Evolutionary conservation across 1,140 invertebrate genomes (phyloP).

Genomic region (Lasaia peninsularis): DNA sequence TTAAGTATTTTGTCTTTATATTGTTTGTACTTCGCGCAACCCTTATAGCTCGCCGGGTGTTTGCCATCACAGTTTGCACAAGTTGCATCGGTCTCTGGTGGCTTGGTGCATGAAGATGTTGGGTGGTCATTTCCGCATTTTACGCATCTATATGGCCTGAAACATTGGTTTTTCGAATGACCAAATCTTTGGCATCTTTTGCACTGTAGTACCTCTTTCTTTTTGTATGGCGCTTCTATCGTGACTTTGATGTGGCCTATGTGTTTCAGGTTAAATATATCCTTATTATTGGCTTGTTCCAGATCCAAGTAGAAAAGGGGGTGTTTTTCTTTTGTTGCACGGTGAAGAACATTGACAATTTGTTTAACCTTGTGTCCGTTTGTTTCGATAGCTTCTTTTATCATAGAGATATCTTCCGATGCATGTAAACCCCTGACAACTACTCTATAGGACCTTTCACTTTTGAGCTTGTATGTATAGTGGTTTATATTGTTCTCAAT

Average conservation of each 20-base stretch:
- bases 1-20: background rate
- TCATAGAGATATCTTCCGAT: constrained; percentile 33
- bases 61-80: constrained; percentile 19
- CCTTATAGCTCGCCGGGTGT: constrained; percentile 19
- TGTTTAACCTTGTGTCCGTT: constrained; percentile 36
- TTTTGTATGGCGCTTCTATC: constrained; percentile 37
- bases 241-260: constrained; percentile 33
- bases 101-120: background rate
- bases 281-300: constrained; percentile 36
- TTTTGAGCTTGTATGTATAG: too few species aligned
- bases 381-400: constrained; percentile 34
- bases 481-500: too few species aligned
- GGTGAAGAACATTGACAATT: constrained; percentile 15
- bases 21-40: background rate
- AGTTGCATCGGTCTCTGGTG: constrained; percentile 16
- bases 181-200: constrained; percentile 32
- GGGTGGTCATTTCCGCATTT: constrained; percentile 27
- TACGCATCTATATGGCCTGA: constrained; percentile 30
- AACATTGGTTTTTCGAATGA: constrained; percentile 35
- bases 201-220: constrained; percentile 32
- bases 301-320: constrained; percentile 34
- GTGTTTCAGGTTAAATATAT: constrained; percentile 29
- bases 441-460: too few species aligned
- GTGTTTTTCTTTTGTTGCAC: constrained; percentile 28
- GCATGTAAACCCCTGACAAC: too few species aligned